These are phyloP conservation scores for Anabacerthia variegaticeps DNA, from an alignment of 2,797 vertebrate genomes.

Conservation along the genomic window DNA sequence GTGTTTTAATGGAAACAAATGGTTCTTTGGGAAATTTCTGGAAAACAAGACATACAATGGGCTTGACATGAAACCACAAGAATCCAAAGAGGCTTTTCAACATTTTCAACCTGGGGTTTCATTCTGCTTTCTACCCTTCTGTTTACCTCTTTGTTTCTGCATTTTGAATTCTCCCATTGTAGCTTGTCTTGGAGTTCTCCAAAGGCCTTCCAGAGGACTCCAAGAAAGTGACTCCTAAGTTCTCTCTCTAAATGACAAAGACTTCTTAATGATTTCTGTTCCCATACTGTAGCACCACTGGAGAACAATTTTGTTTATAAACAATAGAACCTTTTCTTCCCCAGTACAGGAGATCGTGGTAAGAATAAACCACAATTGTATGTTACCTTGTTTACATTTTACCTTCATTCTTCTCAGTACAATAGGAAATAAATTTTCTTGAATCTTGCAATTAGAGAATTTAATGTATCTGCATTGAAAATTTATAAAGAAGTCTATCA, in stretches of 20 bases:
- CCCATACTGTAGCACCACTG: neutral
- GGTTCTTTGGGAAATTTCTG: neutral
- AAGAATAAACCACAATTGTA: neutral
- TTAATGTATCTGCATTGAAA: neutral
- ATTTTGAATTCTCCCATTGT: neutral
- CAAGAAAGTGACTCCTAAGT: neutral
- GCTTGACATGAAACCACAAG: neutral
- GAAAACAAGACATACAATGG: neutral
- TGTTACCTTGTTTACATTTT: neutral
- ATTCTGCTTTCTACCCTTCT: neutral
- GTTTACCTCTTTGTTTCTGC: neutral
- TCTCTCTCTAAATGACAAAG: neutral
- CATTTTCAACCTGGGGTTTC: neutral
- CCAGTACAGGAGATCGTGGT: accelerated
- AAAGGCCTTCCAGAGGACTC: neutral
- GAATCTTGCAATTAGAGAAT: neutral
- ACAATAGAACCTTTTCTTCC: neutral
- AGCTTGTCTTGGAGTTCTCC: neutral
- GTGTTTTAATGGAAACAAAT: neutral
- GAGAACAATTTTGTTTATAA: neutral
- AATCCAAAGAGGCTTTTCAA: neutral
- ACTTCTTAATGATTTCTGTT: neutral
- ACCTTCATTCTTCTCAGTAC: neutral
- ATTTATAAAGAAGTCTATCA: neutral
- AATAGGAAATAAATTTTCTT: neutral